Evolutionary conservation across 2,797 vertebrate species (phyloP).

Genomic region (Clarias laeviceps): DNA sequence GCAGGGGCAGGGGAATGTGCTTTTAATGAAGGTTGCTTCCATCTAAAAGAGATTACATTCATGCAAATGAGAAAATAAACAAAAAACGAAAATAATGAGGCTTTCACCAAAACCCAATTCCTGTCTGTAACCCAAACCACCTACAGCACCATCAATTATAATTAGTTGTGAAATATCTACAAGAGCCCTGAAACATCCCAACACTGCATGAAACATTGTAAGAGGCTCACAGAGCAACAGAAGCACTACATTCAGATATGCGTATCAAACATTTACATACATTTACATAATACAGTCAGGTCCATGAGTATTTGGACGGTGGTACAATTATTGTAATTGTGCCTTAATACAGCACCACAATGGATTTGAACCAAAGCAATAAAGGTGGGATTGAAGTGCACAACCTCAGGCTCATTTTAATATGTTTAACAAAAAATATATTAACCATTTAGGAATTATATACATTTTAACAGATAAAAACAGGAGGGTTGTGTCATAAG

Average conservation of each 20-base stretch:
- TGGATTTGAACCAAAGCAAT: too few species aligned
- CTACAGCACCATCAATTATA: conserved; percentile 2
- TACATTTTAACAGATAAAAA: too few species aligned
- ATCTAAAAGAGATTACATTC: not conserved
- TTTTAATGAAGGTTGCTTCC: conserved; percentile 16
- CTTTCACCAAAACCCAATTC: not conserved
- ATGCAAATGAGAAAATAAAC: conserved; percentile 21
- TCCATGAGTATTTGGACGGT: too few species aligned
- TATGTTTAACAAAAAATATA: too few species aligned
- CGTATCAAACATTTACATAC: not conserved
- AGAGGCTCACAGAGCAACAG: not conserved
- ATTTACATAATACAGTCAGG: not conserved
- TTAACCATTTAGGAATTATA: too few species aligned
- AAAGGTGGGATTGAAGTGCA: too few species aligned
- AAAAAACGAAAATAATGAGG: not conserved
- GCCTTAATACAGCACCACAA: too few species aligned
- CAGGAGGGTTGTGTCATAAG: too few species aligned
- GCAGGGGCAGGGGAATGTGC: not conserved
- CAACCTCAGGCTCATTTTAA: too few species aligned
- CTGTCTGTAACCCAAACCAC: conserved; percentile 12
- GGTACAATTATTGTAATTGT: too few species aligned
- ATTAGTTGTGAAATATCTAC: conserved; percentile 9
- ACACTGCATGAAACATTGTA: not conserved
- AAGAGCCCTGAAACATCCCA: not conserved
- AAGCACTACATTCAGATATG: not conserved